phyloP scores from a whole-genome alignment of 2,888 invertebrate genomes.

The Oscheius sp. region DNA sequence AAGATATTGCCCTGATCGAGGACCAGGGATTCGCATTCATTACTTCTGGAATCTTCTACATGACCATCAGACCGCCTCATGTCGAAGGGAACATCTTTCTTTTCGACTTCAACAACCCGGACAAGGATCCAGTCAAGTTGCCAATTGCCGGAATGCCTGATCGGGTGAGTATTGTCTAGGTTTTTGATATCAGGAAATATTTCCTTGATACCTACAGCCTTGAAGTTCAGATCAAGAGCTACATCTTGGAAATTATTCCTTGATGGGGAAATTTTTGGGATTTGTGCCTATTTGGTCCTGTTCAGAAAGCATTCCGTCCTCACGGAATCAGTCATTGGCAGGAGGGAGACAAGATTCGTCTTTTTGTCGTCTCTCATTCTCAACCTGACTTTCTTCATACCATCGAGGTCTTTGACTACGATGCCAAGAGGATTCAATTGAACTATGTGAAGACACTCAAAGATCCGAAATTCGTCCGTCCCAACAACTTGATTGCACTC shows the following conservation, averaged over 20 bases:
- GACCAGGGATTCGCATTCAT: constrained; percentile 50
- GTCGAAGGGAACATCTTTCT: constrained; percentile 50
- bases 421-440: constrained; percentile 41
- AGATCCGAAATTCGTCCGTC: constrained; percentile 51
- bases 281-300: background rate
- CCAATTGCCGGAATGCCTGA: constrained; percentile 15
- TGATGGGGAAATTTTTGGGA: too few relatives aligned
- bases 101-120: constrained; percentile 45
- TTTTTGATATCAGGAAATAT: too few relatives aligned
- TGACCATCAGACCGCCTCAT: constrained; percentile 36
- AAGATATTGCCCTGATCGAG: constrained; percentile 57
- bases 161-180: constrained; percentile 5
- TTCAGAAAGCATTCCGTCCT: constrained; percentile 51
- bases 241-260: too few relatives aligned
- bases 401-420: constrained; percentile 51
- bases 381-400: constrained; percentile 47
- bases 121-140: constrained; percentile 15
- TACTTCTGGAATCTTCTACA: constrained; percentile 56
- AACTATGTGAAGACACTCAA: constrained; percentile 49
- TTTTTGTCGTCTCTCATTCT: constrained; percentile 53
- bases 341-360: constrained; percentile 45
- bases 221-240: too few relatives aligned
- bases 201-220: too few relatives aligned
- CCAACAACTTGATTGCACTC: constrained; percentile 55
- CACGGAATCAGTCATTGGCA: constrained; percentile 57